Conservation (phyloP, 2,888 invertebrate genomes). For the Drosophila quinaria region DNA sequence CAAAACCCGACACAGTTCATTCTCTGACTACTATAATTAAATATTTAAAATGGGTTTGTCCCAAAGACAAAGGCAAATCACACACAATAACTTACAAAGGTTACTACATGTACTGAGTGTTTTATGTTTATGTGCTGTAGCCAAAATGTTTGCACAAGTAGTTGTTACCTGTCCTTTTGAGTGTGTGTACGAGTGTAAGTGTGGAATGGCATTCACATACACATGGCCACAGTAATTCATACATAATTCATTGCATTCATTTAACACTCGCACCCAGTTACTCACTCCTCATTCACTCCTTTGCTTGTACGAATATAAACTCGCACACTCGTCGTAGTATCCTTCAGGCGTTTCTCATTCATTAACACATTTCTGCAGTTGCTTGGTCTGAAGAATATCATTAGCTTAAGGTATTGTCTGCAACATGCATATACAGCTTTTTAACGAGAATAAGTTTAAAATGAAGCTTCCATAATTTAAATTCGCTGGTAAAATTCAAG, state of each 20-base stretch:
- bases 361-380: constrained; percentile 60
- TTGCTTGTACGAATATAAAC: constrained; percentile 30
- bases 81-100: constrained; percentile 3
- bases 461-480: not conserved
- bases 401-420: constrained; percentile 10
- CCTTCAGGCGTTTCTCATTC: constrained; percentile 52
- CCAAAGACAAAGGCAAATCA: constrained; percentile 44
- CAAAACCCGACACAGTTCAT: constrained; percentile 19
- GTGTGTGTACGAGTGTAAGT: constrained; percentile 24
- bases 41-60: constrained; percentile 59
- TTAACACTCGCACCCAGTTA: constrained; percentile 68
- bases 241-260: constrained; percentile 80
- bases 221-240: constrained; percentile 76
- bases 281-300: constrained; percentile 19
- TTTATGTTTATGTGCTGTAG: constrained; percentile 28
- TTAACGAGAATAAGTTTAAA: not conserved
- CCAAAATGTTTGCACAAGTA: constrained; percentile 54
- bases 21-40: constrained; percentile 46
- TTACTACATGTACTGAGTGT: constrained; percentile 1
- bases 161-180: constrained; percentile 54
- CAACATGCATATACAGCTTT: not conserved
- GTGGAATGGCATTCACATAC: constrained; percentile 49
- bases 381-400: constrained; percentile 9
- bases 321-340: constrained; percentile 32
- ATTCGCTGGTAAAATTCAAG: not conserved